phyloP scores from a whole-genome alignment of 2,113 vertebrate genomes.

The Solea senegalensis region DNA sequence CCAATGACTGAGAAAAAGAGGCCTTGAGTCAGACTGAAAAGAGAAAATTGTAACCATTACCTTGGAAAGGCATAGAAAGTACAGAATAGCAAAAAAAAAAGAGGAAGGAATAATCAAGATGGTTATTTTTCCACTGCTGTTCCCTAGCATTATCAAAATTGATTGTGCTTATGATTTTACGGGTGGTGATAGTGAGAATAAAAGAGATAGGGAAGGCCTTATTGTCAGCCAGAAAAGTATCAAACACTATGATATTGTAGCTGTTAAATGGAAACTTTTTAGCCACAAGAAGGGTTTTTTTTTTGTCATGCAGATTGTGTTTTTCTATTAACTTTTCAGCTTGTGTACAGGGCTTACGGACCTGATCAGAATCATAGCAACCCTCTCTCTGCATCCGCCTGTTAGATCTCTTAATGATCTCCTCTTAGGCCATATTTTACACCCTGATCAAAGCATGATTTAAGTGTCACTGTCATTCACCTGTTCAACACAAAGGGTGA shows the following conservation, averaged over 20 bases:
- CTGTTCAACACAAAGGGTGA: too few species aligned
- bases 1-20: constrained; percentile 64
- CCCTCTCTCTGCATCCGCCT: neutral
- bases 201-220: constrained; percentile 45
- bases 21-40: constrained; percentile 63
- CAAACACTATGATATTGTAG: constrained; percentile 62
- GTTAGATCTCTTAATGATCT: too few species aligned
- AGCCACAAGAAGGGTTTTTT: constrained; percentile 28
- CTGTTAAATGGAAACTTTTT: constrained; percentile 66
- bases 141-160: constrained; percentile 74
- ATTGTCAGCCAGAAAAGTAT: constrained; percentile 53
- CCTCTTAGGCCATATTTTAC: too few species aligned
- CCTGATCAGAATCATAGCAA: constrained; percentile 25
- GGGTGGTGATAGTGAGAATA: constrained; percentile 19
- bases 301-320: constrained; percentile 11
- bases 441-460: too few species aligned
- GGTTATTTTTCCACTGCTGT: constrained; percentile 67
- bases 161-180: constrained; percentile 71
- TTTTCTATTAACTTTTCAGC: constrained; percentile 4
- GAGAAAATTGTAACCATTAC: constrained; percentile 80
- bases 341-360: neutral
- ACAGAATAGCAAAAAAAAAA: constrained; percentile 49
- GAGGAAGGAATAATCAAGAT: constrained; percentile 74
- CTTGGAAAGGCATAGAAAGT: constrained; percentile 62
- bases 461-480: too few species aligned